These are phyloP conservation scores for Silvanus unidentatus DNA, from an alignment of 2,888 invertebrate species.

Conservation along the genomic window DNA sequence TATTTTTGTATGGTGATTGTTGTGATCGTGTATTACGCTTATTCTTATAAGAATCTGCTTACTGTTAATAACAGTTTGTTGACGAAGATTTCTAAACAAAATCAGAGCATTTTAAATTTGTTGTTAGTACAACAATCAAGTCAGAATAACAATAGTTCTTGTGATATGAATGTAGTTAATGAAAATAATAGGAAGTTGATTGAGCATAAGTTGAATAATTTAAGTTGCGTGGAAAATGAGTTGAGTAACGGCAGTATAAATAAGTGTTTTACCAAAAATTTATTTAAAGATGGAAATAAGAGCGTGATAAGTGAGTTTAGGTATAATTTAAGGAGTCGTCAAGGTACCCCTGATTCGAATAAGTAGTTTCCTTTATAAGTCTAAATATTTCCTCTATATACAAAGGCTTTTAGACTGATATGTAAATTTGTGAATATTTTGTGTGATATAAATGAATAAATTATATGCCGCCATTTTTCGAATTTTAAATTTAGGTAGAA, in stretches of 20 bases:
- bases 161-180: conserved; percentile 14
- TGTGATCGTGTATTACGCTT: conserved; percentile 38
- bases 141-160: conserved; percentile 10
- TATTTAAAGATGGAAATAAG: too few relatives aligned
- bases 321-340: conserved; percentile 24
- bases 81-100: conserved; percentile 44
- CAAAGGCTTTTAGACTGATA: too few relatives aligned
- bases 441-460: too few relatives aligned
- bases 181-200: conserved; percentile 8
- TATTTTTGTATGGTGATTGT: conserved; percentile 37
- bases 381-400: too few relatives aligned
- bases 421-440: too few relatives aligned
- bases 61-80: conserved; percentile 45
- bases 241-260: conserved; percentile 2
- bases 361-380: too few relatives aligned
- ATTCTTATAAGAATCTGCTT: conserved; percentile 44
- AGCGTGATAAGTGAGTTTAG: background rate
- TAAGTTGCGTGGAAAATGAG: background rate
- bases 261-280: conserved; percentile 2
- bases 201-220: conserved; percentile 1
- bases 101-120: conserved; percentile 27
- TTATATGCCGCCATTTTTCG: too few relatives aligned
- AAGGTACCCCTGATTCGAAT: conserved; percentile 17
- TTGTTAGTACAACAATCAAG: conserved; percentile 15
- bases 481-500: too few relatives aligned